Evolutionary conservation across 2,888 invertebrate species (phyloP).

Genomic region (Pristionchus exspectatus): DNA sequence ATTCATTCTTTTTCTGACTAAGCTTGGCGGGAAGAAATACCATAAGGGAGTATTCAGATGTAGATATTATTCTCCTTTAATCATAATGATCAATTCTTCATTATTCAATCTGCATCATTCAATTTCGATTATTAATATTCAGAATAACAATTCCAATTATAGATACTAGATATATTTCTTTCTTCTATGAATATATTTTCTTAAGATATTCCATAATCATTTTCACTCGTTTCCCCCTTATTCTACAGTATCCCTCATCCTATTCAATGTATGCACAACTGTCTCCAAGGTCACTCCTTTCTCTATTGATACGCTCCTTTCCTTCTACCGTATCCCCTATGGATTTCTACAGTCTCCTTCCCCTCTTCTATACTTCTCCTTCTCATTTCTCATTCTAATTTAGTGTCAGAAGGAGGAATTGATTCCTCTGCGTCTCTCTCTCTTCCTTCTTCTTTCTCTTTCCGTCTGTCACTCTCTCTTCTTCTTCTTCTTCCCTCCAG

Average conservation of each 20-base stretch:
- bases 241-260: not conserved
- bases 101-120: not conserved
- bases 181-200: not conserved
- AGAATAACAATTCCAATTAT: no score
- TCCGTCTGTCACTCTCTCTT: constrained; percentile 42
- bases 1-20: not conserved
- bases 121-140: not conserved
- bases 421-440: constrained; percentile 51
- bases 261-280: constrained; percentile 39
- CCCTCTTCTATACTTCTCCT: not conserved
- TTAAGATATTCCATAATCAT: not conserved
- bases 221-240: not conserved
- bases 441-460: constrained; percentile 3
- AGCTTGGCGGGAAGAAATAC: constrained; percentile 26
- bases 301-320: not conserved
- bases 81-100: not conserved
- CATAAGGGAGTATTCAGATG: not conserved
- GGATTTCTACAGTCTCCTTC: not conserved
- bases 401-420: constrained; percentile 23
- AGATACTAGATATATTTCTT: no score
- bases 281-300: constrained; percentile 46
- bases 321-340: not conserved
- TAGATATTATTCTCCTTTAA: not conserved
- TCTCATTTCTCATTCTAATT: not conserved
- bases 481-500: not conserved